A percentile compares a stretch with the other conserved stretches of the same genome.
These are phyloP conservation scores for Ctenopoma multispine DNA, from an alignment of 2,797 vertebrate genomes.

Conservation along the genomic window DNA sequence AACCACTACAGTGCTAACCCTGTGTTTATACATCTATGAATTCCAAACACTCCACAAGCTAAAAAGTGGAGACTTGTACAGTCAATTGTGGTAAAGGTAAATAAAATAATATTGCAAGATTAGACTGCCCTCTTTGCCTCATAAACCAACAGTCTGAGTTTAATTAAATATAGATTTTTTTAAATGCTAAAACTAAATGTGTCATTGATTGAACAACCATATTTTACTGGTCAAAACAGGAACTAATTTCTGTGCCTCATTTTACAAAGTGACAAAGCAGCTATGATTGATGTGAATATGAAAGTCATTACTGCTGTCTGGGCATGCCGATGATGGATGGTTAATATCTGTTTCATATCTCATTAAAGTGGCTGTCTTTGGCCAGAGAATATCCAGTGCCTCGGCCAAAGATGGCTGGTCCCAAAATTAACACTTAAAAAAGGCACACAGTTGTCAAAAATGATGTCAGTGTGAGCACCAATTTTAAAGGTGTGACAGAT, in stretches of 20 bases:
- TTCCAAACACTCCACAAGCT: background rate
- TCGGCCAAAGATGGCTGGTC: background rate
- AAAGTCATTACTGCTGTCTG: slow-evolving; percentile 49
- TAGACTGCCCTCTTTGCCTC: background rate
- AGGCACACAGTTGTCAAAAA: slow-evolving; percentile 14
- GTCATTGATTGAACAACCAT: slow-evolving; percentile 25
- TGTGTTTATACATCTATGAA: background rate
- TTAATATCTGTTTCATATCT: slow-evolving; percentile 46
- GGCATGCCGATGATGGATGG: slow-evolving; percentile 53
- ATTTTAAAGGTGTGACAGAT: slow-evolving; percentile 20
- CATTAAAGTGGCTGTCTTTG: slow-evolving; percentile 55
- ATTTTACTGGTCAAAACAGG: slow-evolving; percentile 31
- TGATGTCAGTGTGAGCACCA: slow-evolving; percentile 6
- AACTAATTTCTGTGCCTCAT: slow-evolving; percentile 37
- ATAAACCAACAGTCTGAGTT: slow-evolving; percentile 16
- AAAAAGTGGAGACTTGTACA: slow-evolving; percentile 1
- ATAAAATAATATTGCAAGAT: background rate
- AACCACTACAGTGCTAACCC: too few relatives aligned
- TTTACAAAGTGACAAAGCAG: slow-evolving; percentile 29
- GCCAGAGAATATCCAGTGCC: slow-evolving; percentile 3
- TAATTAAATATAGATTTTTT: slow-evolving; percentile 56
- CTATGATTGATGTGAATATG: slow-evolving; percentile 49
- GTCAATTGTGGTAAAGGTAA: background rate
- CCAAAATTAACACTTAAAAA: slow-evolving; percentile 12
- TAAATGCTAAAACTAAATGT: slow-evolving; percentile 26